phyloP scores from a whole-genome alignment of 2,113 vertebrate species.

The Archilochus colubris region DNA sequence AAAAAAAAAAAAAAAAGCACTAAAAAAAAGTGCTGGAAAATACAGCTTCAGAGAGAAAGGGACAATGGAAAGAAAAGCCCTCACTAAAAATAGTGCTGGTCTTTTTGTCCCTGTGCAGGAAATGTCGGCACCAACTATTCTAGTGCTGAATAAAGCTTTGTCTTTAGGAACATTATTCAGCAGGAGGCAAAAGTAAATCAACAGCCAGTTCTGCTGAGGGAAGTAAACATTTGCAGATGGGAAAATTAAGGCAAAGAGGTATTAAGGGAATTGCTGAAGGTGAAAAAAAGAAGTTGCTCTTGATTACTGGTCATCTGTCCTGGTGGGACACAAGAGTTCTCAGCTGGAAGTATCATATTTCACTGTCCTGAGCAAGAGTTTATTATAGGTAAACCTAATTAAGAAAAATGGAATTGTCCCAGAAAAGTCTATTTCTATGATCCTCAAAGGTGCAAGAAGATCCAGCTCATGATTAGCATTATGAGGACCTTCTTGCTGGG shows the following conservation, averaged over 20 bases:
- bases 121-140: slow-evolving; percentile 31
- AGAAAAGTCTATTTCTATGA: not conserved
- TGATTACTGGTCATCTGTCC: not conserved
- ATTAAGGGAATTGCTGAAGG: not conserved
- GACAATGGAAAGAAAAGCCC: slow-evolving; percentile 51
- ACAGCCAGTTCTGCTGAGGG: slow-evolving; percentile 5
- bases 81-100: slow-evolving; percentile 44
- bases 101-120: slow-evolving; percentile 55
- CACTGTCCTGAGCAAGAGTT: not conserved
- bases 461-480: not conserved
- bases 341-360: not conserved
- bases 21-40: slow-evolving; percentile 5
- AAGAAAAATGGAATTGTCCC: not conserved
- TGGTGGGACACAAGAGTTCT: not conserved
- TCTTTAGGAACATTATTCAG: slow-evolving; percentile 8
- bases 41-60: not conserved
- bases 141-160: not conserved
- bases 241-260: not conserved
- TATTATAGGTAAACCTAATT: not conserved
- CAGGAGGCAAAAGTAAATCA: slow-evolving; percentile 33
- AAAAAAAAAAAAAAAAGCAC: not conserved
- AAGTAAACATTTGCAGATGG: slow-evolving; percentile 46
- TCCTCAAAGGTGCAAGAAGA: not conserved
- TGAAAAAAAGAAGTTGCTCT: not conserved
- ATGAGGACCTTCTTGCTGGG: not conserved